Base-by-base conservation (phyloP, 2,113 vertebrate species). In the Salminus brasiliensis region DNA sequence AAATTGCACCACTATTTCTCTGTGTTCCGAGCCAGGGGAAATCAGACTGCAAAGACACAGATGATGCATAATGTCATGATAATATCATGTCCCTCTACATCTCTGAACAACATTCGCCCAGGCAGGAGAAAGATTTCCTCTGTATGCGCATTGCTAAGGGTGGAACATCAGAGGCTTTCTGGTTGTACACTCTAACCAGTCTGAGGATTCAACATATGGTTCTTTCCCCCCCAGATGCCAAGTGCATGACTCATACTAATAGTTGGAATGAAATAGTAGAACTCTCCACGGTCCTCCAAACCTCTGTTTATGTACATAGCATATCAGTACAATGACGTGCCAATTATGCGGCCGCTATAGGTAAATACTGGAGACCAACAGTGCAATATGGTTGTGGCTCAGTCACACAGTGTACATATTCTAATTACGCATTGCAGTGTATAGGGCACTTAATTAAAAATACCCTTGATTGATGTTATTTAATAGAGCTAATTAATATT, bases 1-100 rank as follows among this genome's bases (percentile, higher is more conserved):
- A 88, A 91, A 91, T 90, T 85, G 83, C 83, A 78, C 15, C 69
- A 66, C 72, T 72, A 80, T 84, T 88, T 90, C 88, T 85, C 76
- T 21, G 89, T 88, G 82, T 78, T 87, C 74, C 77, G 74, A 72
- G 75, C 27, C 16, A 70, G 81, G 85, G 81, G 82, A 85, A 89
- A 89, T 90, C 87, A 90, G 87, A 89, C 82, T 82, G 63, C 79
- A 81, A 57, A 81, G 71, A 81, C 79, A 85, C 75, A 83, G 86
- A 80, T 76, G 67, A 89, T 88, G 79, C 84, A 89, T 86, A 90
- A 88, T 84, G 75, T 84, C 76, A 72, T 80, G 81, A 88, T 87
- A 90, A 88, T 84, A 79, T 83, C 78, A 72, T 79, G 80, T 87
- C 79, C n/a, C n/a, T 85, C 49, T 30, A 55, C 77, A 66, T 43